Evolutionary conservation across 2,113 vertebrate species (phyloP), one percentile per base, ranked within the genome.

Genomic region (Tragelaphus imberbis): DNA sequence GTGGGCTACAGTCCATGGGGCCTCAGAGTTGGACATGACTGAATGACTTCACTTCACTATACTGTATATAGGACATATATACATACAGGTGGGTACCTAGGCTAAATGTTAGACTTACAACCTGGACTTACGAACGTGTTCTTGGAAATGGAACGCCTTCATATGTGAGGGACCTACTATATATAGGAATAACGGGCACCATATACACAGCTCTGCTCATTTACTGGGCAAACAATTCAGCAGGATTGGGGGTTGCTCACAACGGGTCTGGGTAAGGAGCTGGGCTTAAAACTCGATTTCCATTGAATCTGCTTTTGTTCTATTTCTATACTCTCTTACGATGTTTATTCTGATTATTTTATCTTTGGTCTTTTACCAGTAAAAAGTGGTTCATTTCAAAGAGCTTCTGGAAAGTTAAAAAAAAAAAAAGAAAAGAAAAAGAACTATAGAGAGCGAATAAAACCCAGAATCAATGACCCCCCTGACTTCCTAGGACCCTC

Each of bases 201-300:
- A 1, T 2, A 6, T 0, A 12, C 36, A 2, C 5, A 36, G 44
- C 28, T 1, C 9, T 16, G 81, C 55, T 12, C 27, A 2, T 27
- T 53, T 0, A 6, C 56, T 15, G 7, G 23, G 7, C 17, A 44
- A 14, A 30, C 58, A 13, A 0, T n/a, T 44, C 65, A 2, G 21
- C 56, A 88, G 51, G 23, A 13, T 36, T 3, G 17, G 36, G 44
- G 17, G 71, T 44, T 40, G 65, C 17, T 2, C 8, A 36, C 40
- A 33, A 14, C 6, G 14, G 71, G 0, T 27, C 47, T 6, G 3
- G 7, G 17, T 12, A 1, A 84, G 13, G n/a, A 25, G 27, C 2
- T 44, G 5, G 44, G 47, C 7, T 51, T 21, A 55, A 51, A 47
- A 17, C 58, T 47, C 49, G 30, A 28, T 56, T 27, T 71, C 58